Conservation (phyloP, 2,888 invertebrate genomes). For the Lochmaea capreae region DNA sequence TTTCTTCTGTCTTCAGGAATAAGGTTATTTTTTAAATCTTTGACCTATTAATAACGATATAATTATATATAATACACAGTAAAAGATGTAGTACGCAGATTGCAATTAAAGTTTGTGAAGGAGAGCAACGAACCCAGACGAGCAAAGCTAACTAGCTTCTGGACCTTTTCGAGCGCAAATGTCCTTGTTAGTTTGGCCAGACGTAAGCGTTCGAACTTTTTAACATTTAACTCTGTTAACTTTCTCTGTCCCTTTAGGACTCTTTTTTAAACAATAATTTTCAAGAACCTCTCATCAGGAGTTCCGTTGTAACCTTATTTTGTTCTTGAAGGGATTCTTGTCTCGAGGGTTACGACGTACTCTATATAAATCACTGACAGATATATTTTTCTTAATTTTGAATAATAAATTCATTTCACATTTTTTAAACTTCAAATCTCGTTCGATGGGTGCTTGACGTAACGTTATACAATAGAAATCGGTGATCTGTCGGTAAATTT, state of each 20-base stretch:
- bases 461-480: no score
- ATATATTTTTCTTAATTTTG: no score
- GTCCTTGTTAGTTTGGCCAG: constrained; percentile 53
- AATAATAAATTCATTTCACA: no score
- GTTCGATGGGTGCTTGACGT: no score
- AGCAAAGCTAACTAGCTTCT: constrained; percentile 42
- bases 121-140: constrained; percentile 28
- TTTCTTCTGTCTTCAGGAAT: neutral
- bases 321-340: neutral
- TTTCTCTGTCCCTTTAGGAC: constrained; percentile 43
- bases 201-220: constrained; percentile 48
- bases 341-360: neutral
- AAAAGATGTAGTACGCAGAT: no score
- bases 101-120: no score
- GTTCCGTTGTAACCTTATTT: constrained; percentile 45
- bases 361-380: neutral
- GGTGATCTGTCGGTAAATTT: no score
- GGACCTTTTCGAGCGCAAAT: constrained; percentile 38
- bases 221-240: constrained; percentile 52
- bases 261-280: constrained; percentile 52
- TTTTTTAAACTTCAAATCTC: no score
- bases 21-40: no score
- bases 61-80: no score
- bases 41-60: no score
- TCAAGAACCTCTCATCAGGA: constrained; percentile 51